Base-by-base conservation (phyloP, 1,140 invertebrate genomes). In the Drosophila obscura region DNA sequence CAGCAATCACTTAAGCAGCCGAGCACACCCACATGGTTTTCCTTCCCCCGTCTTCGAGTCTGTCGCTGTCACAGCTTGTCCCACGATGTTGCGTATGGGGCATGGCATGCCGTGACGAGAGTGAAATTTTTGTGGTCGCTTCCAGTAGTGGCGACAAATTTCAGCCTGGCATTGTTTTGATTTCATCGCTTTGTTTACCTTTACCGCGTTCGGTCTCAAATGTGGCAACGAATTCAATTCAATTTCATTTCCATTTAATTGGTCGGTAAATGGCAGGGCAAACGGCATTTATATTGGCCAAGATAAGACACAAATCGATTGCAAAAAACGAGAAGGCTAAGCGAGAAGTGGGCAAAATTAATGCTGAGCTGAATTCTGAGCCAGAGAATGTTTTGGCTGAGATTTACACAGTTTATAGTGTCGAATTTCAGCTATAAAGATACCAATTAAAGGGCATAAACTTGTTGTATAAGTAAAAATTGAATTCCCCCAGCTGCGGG, bases 1-100 rank as follows among this genome's bases (percentile, higher is more conserved):
- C 71, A 79, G 77, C 78, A 87, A 87, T 87, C 83, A 77, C 69
- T 85, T 79, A 79, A 82, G 78, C 79, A 82, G 73, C 39, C 35
- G 15, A 64, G 76, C 80, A 79, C 83, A 82, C 82, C 78, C 82
- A 88, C 82, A 55, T 53, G 19, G n/a, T 39, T 28, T 35, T 7
- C 24, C 24, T 7, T 1, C 26, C 26, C 9, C 24, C 35, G 46
- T 44, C 66, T 26, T 24, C 64, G 44, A 11, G 19, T 53, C 49
- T 22, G 49, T 28, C 59, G 28, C 49, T 53, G 28, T 22, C 22
- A 50, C 43, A 7, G 15, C 52, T 19, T 19, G 55, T 58, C 53
- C 31, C 31, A 61, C 48, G 39, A 55, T 39, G 11, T 39, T 39
- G 35, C 35, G 58, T 55, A 28, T 53, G 9, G 53, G 55, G 22